A percentile compares a stretch with the other conserved stretches of the same genome.
Evolutionary conservation across 2,113 vertebrate genomes (phyloP).

Genomic region (Lepus americanus): DNA sequence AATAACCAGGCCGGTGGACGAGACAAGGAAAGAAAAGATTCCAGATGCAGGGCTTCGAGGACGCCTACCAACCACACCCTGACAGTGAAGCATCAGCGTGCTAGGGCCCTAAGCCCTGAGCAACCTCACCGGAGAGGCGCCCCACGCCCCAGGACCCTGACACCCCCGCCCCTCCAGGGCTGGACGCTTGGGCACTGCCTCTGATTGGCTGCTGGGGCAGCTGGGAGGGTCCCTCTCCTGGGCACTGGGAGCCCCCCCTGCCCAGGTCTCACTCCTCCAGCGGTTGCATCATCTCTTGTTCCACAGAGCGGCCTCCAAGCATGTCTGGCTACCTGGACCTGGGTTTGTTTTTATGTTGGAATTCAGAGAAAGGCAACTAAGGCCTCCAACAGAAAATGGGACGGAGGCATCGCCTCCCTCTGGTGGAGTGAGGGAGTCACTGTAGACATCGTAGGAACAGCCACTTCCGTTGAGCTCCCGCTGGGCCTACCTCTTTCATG

Average conservation of each 20-base stretch:
- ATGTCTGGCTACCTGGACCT: background rate
- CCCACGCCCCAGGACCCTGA: background rate
- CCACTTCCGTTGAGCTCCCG: background rate
- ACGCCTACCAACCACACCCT: background rate
- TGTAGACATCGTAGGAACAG: background rate
- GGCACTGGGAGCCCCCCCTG: background rate
- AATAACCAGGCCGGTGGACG: background rate
- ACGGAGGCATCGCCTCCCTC: background rate
- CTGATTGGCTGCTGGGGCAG: background rate
- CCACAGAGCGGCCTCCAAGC: background rate
- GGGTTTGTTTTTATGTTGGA: conserved; percentile 13
- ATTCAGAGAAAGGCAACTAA: conserved; percentile 17
- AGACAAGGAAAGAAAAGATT: background rate
- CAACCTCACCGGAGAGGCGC: background rate
- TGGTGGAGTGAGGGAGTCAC: background rate
- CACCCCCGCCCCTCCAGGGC: background rate
- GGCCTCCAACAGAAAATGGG: background rate
- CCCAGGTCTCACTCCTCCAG: background rate
- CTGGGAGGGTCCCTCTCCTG: background rate
- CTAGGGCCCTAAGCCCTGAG: background rate
- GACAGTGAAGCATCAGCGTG: background rate
- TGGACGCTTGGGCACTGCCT: background rate
- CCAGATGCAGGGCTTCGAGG: background rate
- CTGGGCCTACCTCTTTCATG: too few relatives aligned
- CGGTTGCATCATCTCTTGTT: background rate